Conservation (phyloP, 2,888 invertebrate species). For the Meiosimyza platycephala region DNA sequence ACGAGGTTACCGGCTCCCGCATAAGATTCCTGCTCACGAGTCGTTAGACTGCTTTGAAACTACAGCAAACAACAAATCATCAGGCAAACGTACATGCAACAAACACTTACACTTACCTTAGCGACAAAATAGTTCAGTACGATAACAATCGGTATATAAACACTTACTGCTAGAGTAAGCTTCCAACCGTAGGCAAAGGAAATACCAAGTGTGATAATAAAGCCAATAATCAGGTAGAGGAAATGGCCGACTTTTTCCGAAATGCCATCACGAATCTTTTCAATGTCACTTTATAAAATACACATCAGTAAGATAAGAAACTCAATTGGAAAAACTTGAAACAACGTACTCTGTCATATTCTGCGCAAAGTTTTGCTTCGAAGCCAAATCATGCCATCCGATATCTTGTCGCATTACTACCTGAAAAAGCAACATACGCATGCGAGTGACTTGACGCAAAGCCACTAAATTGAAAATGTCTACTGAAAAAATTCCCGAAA, state of each 20-base stretch:
- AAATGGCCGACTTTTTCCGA: slow-evolving; percentile 86
- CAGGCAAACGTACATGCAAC: no score
- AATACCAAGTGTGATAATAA: slow-evolving; percentile 73
- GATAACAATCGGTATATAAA: slow-evolving; percentile 82
- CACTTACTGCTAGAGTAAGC: slow-evolving; percentile 82
- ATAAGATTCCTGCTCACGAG: slow-evolving; percentile 77
- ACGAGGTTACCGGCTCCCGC: slow-evolving; percentile 81
- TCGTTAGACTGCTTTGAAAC: slow-evolving; percentile 76
- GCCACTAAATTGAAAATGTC: slow-evolving; percentile 77
- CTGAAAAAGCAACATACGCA: slow-evolving; percentile 73
- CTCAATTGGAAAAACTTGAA: neutral
- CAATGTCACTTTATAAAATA: slow-evolving; percentile 73
- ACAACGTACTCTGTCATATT: slow-evolving; percentile 79
- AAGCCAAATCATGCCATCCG: slow-evolving; percentile 79
- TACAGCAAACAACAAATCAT: slow-evolving; percentile 54
- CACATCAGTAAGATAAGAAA: neutral
- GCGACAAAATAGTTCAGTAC: slow-evolving; percentile 80
- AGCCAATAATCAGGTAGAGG: slow-evolving; percentile 70
- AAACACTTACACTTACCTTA: slow-evolving; percentile 70
- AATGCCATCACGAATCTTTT: slow-evolving; percentile 85
- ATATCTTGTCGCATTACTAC: slow-evolving; percentile 79
- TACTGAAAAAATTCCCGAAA: slow-evolving; percentile 74
- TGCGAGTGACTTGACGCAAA: slow-evolving; percentile 73
- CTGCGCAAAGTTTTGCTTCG: slow-evolving; percentile 78
- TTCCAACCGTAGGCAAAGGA: slow-evolving; percentile 89